Percentiles rank a stretch among this genome's conserved stretches.
These are phyloP conservation scores for Athene cunicularia DNA, from an alignment of 2,113 vertebrate species.

Conservation along the genomic window DNA sequence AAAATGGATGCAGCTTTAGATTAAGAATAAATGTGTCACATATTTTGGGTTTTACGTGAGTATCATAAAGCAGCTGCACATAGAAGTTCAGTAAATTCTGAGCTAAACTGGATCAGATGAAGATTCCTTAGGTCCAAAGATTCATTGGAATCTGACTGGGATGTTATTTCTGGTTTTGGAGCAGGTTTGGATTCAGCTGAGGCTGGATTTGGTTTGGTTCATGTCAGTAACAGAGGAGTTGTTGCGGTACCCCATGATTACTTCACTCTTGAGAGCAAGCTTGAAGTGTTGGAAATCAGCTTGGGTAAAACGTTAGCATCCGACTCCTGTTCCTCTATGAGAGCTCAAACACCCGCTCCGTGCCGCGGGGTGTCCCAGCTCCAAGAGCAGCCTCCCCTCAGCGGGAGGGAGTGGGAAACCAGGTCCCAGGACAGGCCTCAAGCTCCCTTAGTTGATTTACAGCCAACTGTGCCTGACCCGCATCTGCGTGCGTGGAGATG, in stretches of 20 bases:
- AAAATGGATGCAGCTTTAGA: background rate
- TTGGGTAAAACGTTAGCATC: background rate
- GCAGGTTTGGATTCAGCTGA: background rate
- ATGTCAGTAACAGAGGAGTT: background rate
- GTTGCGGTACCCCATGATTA: fast-evolving
- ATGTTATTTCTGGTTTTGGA: background rate
- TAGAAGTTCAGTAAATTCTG: background rate
- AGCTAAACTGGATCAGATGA: background rate
- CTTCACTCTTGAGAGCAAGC: background rate
- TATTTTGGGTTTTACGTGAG: background rate
- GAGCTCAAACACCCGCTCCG: background rate
- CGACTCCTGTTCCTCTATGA: background rate
- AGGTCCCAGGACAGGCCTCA: background rate
- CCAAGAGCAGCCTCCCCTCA: background rate
- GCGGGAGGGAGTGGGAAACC: fast-evolving
- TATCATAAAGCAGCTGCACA: background rate
- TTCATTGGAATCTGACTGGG: fast-evolving
- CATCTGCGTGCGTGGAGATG: fast-evolving
- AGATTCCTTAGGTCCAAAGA: too few species aligned
- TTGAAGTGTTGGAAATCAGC: fast-evolving
- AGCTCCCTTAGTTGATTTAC: background rate
- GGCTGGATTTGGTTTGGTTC: background rate
- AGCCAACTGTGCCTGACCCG: background rate
- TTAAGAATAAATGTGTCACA: background rate
- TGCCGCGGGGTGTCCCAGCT: background rate